Evolutionary conservation across 2,888 invertebrate genomes (phyloP).

Genomic region (Thysanoteuthis rhombus): DNA sequence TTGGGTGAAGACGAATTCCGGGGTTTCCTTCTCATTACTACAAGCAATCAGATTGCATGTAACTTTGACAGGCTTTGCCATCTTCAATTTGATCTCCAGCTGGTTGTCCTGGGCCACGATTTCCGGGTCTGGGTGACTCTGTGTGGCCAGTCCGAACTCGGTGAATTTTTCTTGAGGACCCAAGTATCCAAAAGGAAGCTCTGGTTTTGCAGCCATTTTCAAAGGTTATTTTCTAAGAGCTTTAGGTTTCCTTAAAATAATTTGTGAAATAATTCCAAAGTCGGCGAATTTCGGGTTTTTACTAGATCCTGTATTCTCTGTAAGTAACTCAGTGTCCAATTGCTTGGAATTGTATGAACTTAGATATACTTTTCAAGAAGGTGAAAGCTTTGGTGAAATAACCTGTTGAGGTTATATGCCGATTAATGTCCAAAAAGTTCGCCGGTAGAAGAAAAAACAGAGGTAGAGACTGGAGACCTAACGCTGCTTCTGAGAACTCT

Average conservation of each 20-base stretch:
- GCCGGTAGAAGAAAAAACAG: background rate
- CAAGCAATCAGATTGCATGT: constrained; percentile 54
- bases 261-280: background rate
- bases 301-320: background rate
- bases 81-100: constrained; percentile 51
- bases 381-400: background rate
- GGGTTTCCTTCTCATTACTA: constrained; percentile 45
- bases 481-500: background rate
- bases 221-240: background rate
- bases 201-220: constrained; percentile 41
- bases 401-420: background rate
- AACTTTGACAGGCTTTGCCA: constrained; percentile 46
- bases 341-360: background rate
- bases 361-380: background rate
- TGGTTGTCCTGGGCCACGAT: constrained; percentile 45
- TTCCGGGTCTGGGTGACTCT: constrained; percentile 49
- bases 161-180: constrained; percentile 57
- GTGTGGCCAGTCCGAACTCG: constrained; percentile 47
- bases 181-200: constrained; percentile 54
- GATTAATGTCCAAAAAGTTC: background rate
- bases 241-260: background rate
- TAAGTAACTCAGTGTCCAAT: background rate
- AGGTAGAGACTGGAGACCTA: too few relatives aligned
- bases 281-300: background rate
- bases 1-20: constrained; percentile 57